Evolutionary conservation across 2,797 vertebrate species (phyloP).

Genomic region (Delichon dasypus): DNA sequence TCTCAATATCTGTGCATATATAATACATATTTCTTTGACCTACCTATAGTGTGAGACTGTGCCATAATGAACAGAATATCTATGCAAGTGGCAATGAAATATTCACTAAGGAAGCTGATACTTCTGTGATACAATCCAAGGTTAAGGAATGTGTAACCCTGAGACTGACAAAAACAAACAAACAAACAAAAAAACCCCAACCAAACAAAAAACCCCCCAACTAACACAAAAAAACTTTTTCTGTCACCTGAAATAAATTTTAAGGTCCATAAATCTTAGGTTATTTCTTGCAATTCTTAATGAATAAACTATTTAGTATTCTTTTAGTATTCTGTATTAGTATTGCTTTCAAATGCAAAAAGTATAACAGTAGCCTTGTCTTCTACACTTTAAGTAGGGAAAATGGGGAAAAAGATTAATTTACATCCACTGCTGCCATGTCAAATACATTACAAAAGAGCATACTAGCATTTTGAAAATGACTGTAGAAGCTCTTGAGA

Average conservation of each 20-base stretch:
- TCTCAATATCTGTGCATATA: conserved; percentile 24
- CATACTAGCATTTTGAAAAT: not conserved
- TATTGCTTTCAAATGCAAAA: not conserved
- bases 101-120: conserved; percentile 28
- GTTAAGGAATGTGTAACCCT: conserved; percentile 4
- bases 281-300: not conserved
- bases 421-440: not conserved
- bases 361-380: not conserved
- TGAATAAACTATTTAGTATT: not conserved
- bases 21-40: conserved; percentile 24
- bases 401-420: not conserved
- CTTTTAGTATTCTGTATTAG: not conserved
- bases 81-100: conserved; percentile 24
- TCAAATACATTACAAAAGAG: not conserved
- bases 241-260: conserved; percentile 19
- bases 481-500: not conserved
- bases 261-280: not conserved
- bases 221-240: not conserved
- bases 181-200: not conserved
- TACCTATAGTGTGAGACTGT: not conserved
- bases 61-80: conserved; percentile 4
- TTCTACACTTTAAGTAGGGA: not conserved
- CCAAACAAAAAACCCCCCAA: not conserved
- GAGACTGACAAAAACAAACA: not conserved
- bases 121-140: conserved; percentile 13